Base-by-base conservation (phyloP, 2,797 vertebrate genomes). In the Oreochromis grahami region DNA sequence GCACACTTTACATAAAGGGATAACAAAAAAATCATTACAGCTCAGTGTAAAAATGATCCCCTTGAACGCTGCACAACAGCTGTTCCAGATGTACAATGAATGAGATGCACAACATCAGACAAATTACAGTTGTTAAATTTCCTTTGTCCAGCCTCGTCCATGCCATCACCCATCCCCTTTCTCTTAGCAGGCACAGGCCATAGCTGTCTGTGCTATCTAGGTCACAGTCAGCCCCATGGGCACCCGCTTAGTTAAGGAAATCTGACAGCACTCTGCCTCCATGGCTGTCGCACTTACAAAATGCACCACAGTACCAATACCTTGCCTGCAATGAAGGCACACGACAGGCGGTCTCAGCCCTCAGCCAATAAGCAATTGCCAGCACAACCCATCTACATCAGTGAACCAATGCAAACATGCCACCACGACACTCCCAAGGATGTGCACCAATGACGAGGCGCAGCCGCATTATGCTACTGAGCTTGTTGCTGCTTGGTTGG, bases 201-300 rank as follows among this genome's bases (percentile, higher is more conserved):
- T 60, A 85, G 88, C 92, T 85, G 92, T 87, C 91, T 93, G 91
- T 88, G 87, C 45, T 95, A 96, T 96, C 84, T 97, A 95, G 96
- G 96, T 96, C 96, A 96, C 88, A 77, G 83, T 78, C 81, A 91
- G 88, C 93, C 95, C 93, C 83, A 86, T 80, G 91, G 96, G 93
- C 92, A 92, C 87, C 86, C 41, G 90, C 90, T 93, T 89, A 89
- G 92, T 91, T 95, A 94, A 96, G 92, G 92, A 94, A 92, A 95
- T 89, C 92, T 96, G 96, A 97, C 96, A 96, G 96, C 91, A 80
- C 92, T 91, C 91, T 86, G 93, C 92, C 88, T 89, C 87, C 86
- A 78, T 91, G 84, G 79, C 91, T 89, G 81, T 83, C 50, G 68
- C 89, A 88, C 89, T 87, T 86, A 83, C 77, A 88, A 91, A 89